Percentiles rank a stretch among this genome's conserved stretches.
Conservation (phyloP, 2,888 invertebrate species). For the Scaptomyza polygonia region DNA sequence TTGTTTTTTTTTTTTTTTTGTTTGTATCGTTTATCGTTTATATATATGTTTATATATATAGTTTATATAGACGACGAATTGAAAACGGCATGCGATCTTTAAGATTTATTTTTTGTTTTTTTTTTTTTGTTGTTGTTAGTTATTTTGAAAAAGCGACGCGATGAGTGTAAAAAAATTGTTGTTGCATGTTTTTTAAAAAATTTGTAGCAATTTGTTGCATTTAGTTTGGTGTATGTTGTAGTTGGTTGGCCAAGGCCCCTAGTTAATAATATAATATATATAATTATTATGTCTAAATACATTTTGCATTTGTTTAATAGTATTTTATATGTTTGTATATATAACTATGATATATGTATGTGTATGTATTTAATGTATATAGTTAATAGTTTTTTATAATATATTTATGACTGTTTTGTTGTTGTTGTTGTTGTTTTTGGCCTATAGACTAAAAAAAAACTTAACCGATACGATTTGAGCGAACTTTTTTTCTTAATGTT, state of each 20-base stretch:
- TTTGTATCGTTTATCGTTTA: conserved; percentile 21
- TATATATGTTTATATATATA: conserved; percentile 29
- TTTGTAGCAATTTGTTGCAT: conserved; percentile 77
- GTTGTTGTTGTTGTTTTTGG: conserved; percentile 11
- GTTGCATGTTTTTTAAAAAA: conserved; percentile 57
- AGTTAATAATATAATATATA: no score
- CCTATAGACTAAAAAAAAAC: conserved; percentile 59
- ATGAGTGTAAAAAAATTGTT: conserved; percentile 30
- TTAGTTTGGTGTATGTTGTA: conserved; percentile 74
- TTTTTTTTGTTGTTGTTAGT: conserved; percentile 19
- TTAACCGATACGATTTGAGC: conserved; percentile 67
- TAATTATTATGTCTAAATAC: conserved; percentile 50
- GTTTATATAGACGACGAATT: conserved; percentile 55
- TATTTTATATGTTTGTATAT: conserved; percentile 31
- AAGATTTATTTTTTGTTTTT: conserved; percentile 30
- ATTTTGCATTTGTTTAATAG: neutral
- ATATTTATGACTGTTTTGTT: conserved; percentile 48
- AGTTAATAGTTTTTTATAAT: conserved; percentile 22
- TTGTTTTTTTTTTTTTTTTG: neutral
- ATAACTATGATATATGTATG: conserved; percentile 48
- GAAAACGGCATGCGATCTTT: conserved; percentile 62
- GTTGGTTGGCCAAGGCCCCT: conserved; percentile 70
- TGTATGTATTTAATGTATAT: conserved; percentile 43
- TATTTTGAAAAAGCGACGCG: conserved; percentile 58
- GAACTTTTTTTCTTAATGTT: conserved; percentile 31